phyloP scores from a whole-genome alignment of 2,797 vertebrate genomes.

The Aplochiton taeniatus region DNA sequence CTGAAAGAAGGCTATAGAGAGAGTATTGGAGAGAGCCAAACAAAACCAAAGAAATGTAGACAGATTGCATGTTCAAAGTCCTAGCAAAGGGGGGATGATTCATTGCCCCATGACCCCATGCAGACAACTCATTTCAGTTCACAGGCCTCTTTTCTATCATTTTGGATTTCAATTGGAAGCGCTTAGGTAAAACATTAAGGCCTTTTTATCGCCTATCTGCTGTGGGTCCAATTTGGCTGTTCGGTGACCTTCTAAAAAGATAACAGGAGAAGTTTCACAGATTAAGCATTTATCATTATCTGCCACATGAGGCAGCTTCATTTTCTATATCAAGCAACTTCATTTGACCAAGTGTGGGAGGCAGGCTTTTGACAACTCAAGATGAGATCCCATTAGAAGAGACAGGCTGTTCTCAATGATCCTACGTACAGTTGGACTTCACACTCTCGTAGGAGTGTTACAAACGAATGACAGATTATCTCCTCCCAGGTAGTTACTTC shows the following conservation, averaged over 20 bases:
- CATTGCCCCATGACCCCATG: background rate
- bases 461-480: too few species aligned
- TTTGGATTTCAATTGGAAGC: slow-evolving; percentile 8
- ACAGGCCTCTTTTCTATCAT: slow-evolving; percentile 6
- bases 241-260: slow-evolving; percentile 15
- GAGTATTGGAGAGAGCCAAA: background rate
- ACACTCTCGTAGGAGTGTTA: too few species aligned
- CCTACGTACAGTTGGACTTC: too few species aligned
- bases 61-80: background rate
- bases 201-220: slow-evolving; percentile 10
- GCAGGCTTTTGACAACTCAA: background rate
- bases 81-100: background rate
- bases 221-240: slow-evolving; percentile 7
- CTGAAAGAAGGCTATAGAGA: background rate
- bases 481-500: too few species aligned
- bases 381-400: too few species aligned
- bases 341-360: background rate
- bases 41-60: background rate
- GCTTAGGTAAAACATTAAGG: slow-evolving; percentile 13
- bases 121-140: slow-evolving; percentile 8
- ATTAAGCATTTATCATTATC: slow-evolving; percentile 1
- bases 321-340: background rate
- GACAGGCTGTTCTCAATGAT: too few species aligned
- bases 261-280: slow-evolving; percentile 4
- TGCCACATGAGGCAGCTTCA: background rate